Conservation (phyloP, 2,888 invertebrate species). For the Eupithecia abbreviata region DNA sequence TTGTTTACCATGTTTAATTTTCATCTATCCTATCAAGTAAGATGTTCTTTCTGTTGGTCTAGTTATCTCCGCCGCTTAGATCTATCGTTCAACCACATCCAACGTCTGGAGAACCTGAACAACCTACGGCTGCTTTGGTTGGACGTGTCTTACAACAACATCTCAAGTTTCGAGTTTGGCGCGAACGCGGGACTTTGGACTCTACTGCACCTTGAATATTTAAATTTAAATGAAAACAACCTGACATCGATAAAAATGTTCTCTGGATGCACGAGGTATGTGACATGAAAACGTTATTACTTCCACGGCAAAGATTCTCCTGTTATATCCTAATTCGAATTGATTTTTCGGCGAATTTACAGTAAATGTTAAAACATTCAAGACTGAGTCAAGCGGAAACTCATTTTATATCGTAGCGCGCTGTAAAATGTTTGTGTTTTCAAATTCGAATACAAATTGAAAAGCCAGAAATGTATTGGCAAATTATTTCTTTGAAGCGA, state of each 20-base stretch:
- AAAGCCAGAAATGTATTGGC: conserved; percentile 11
- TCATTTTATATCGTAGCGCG: conserved; percentile 23
- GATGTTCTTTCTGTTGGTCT: conserved; percentile 39
- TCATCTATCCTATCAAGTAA: neutral
- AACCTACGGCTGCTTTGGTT: conserved; percentile 80
- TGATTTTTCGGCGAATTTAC: conserved; percentile 44
- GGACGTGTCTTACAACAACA: conserved; percentile 83
- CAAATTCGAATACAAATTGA: neutral
- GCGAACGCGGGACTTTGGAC: conserved; percentile 75
- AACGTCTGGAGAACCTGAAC: conserved; percentile 82
- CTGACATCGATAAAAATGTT: conserved; percentile 81
- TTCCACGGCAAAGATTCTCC: conserved; percentile 29
- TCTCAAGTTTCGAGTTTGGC: conserved; percentile 74
- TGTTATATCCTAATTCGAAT: conserved; percentile 43
- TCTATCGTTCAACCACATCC: conserved; percentile 84
- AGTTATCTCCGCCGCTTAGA: conserved; percentile 84
- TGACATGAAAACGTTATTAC: conserved; percentile 30
- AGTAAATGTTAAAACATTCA: conserved; percentile 42
- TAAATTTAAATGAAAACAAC: conserved; percentile 82
- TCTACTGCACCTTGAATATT: conserved; percentile 76
- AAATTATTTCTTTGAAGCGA: neutral
- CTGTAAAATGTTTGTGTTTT: conserved; percentile 20
- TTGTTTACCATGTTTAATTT: conserved; percentile 3
- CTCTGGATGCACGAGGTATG: conserved; percentile 71
- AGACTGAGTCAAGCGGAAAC: conserved; percentile 21